phyloP scores from a whole-genome alignment of 2,113 vertebrate genomes.

The Nicator chloris region DNA sequence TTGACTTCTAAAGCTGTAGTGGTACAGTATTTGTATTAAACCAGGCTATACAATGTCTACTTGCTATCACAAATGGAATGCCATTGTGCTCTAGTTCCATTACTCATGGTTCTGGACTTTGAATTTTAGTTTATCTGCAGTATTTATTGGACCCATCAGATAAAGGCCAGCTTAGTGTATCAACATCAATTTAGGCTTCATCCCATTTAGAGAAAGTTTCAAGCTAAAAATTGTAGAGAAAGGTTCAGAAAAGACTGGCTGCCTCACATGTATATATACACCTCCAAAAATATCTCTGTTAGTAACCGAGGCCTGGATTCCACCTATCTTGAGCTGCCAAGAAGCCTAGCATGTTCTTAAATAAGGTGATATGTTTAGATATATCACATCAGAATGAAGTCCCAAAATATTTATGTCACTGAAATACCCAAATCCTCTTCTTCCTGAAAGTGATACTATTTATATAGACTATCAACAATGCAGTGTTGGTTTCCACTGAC shows the following conservation, averaged over 20 bases:
- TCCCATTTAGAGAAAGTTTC: not conserved
- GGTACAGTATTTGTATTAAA: not conserved
- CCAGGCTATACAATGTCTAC: not conserved
- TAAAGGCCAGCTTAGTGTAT: not conserved
- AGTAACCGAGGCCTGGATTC: not conserved
- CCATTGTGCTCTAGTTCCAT: not conserved
- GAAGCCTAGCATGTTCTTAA: slow-evolving; percentile 3
- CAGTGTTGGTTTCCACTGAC: not conserved
- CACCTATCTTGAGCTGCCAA: slow-evolving; percentile 15
- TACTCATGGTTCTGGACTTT: not conserved
- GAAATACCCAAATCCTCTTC: not conserved
- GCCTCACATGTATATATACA: not conserved
- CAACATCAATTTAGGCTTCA: not conserved
- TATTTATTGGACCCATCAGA: not conserved
- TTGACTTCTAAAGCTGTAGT: not conserved
- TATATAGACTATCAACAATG: not conserved
- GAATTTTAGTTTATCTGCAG: not conserved
- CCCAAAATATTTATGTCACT: not conserved
- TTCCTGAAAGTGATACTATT: not conserved
- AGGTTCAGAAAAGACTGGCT: not conserved
- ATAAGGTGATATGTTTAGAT: not conserved
- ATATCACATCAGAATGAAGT: not conserved
- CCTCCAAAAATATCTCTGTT: not conserved
- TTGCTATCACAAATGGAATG: not conserved
- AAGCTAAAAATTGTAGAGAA: not conserved